These are phyloP conservation scores for Aphaenogaster ashmeadi DNA, from an alignment of 1,140 invertebrate species.

Conservation along the genomic window DNA sequence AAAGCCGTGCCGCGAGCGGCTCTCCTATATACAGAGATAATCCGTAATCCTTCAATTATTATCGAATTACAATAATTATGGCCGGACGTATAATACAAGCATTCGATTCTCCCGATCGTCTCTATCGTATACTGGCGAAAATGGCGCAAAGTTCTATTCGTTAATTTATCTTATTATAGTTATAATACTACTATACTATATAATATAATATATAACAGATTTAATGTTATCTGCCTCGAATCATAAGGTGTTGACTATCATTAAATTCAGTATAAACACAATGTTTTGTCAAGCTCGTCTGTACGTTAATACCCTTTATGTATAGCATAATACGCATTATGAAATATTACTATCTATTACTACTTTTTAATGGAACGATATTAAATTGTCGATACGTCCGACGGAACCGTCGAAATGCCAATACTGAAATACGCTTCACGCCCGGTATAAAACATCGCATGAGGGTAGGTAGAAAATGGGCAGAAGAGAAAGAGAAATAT, in stretches of 20 bases:
- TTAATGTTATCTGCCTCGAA: neutral
- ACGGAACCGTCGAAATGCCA: neutral
- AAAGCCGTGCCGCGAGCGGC: conserved; percentile 66
- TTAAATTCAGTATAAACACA: neutral
- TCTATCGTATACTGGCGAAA: neutral
- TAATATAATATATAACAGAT: neutral
- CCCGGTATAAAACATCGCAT: neutral
- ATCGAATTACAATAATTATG: conserved; percentile 81
- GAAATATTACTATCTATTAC: neutral
- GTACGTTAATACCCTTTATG: neutral
- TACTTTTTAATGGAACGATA: conserved; percentile 19
- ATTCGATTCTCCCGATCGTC: conserved; percentile 1
- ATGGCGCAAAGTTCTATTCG: neutral
- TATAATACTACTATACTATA: neutral
- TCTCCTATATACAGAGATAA: conserved; percentile 71
- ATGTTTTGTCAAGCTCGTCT: neutral
- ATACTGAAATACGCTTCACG: conserved; percentile 5
- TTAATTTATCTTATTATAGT: neutral
- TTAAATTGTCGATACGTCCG: neutral
- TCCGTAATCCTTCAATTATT: conserved; percentile 83
- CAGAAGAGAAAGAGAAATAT: neutral
- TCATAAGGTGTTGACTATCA: neutral
- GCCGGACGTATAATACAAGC: conserved; percentile 1
- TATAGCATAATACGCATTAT: neutral
- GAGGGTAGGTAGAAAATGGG: neutral